A percentile compares a stretch with the other conserved stretches of the same genome.
Evolutionary conservation across 2,888 invertebrate genomes (phyloP).

Genomic region (Torymus tubicola): DNA sequence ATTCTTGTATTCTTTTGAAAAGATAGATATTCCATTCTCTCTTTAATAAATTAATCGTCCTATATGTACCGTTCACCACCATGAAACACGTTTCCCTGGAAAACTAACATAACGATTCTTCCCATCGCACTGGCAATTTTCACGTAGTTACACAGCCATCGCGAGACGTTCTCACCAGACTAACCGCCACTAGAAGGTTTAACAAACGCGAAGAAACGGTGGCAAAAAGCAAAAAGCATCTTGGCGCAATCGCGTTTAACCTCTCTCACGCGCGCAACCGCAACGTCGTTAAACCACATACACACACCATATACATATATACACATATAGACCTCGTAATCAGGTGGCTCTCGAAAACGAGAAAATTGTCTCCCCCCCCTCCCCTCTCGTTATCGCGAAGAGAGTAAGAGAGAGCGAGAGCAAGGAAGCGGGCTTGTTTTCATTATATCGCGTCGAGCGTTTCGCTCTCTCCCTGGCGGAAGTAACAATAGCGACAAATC

Average conservation of each 20-base stretch:
- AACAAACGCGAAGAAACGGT: neutral
- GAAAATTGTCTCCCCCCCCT: constrained; percentile 44
- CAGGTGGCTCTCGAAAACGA: constrained; percentile 12
- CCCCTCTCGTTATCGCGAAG: constrained; percentile 52
- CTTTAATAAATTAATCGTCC: too few species aligned
- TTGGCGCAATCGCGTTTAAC: constrained; percentile 19
- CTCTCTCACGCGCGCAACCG: neutral
- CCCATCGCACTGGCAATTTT: too few species aligned
- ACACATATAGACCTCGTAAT: constrained; percentile 30
- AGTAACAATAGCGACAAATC: constrained; percentile 64
- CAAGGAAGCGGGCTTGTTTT: constrained; percentile 45
- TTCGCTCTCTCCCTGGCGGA: constrained; percentile 29
- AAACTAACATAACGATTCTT: too few species aligned
- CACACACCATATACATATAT: constrained; percentile 7
- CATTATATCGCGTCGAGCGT: constrained; percentile 42
- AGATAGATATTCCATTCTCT: too few species aligned
- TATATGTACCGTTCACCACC: too few species aligned
- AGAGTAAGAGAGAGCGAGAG: neutral
- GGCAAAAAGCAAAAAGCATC: neutral
- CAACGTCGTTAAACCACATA: constrained; percentile 6
- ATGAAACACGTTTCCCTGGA: too few species aligned
- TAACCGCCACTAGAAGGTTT: neutral
- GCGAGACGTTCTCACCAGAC: neutral
- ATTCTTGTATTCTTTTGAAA: too few species aligned
- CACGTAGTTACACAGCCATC: too few species aligned